These are phyloP conservation scores for Eupithecia centaureata DNA, from an alignment of 2,888 invertebrate species.

Conservation along the genomic window DNA sequence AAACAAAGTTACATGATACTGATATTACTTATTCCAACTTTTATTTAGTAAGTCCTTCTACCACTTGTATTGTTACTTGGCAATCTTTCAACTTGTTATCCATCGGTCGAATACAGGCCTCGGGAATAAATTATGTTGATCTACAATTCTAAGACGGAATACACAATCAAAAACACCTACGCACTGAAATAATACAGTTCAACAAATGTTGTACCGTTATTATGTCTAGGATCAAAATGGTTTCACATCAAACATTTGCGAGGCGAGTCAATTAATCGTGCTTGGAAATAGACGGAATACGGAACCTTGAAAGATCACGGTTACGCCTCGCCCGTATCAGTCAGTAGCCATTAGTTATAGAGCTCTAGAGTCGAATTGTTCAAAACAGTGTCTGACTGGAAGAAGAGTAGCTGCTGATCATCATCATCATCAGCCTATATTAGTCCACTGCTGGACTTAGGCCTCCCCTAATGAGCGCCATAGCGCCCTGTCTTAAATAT, in stretches of 20 bases:
- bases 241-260: background rate
- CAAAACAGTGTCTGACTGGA: constrained; percentile 34
- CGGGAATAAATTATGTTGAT: background rate
- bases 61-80: background rate
- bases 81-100: background rate
- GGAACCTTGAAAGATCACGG: background rate
- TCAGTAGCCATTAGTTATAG: constrained; percentile 34
- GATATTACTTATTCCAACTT: too few relatives aligned
- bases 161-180: constrained; percentile 1
- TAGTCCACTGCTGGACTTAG: too few relatives aligned
- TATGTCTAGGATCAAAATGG: background rate
- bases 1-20: background rate
- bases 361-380: constrained; percentile 36
- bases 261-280: background rate
- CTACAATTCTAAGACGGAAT: background rate
- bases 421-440: too few relatives aligned
- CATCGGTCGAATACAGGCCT: background rate
- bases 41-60: background rate
- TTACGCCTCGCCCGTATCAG: constrained; percentile 15
- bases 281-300: constrained; percentile 10
- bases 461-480: too few relatives aligned
- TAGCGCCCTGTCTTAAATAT: too few relatives aligned
- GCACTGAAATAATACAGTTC: background rate
- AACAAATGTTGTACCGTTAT: background rate
- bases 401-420: constrained; percentile 28